phyloP scores from a whole-genome alignment of 1,140 invertebrate genomes.

The Heliconius nattereri region DNA sequence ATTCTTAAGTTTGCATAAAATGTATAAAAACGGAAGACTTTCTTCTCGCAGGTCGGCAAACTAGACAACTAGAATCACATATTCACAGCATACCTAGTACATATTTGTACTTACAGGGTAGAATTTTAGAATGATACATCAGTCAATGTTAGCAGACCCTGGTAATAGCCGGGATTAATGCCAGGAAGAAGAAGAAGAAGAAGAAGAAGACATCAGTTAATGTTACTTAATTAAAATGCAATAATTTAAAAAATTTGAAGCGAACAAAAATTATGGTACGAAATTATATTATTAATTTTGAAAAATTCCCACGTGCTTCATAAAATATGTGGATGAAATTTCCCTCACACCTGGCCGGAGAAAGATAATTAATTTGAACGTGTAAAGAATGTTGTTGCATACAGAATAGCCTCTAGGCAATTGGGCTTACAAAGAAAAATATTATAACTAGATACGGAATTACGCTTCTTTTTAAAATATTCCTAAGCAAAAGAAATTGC shows the following conservation, averaged over 20 bases:
- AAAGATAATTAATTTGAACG: conserved; percentile 48
- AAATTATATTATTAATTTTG: background rate
- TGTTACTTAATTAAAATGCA: background rate
- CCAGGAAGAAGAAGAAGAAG: too few relatives aligned
- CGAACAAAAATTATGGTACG: background rate
- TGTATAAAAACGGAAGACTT: too few relatives aligned
- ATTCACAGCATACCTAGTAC: too few relatives aligned
- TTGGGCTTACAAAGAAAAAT: conserved; percentile 14
- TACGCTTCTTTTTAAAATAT: background rate
- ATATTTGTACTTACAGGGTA: too few relatives aligned
- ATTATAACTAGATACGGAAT: background rate
- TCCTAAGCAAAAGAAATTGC: too few relatives aligned
- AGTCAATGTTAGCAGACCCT: too few relatives aligned
- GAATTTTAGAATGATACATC: too few relatives aligned
- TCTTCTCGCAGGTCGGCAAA: too few relatives aligned
- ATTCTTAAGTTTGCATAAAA: too few relatives aligned
- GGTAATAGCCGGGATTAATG: too few relatives aligned
- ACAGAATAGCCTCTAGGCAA: conserved; percentile 22
- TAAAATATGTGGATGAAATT: conserved; percentile 41
- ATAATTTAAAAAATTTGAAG: background rate
- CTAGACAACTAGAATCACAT: too few relatives aligned
- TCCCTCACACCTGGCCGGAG: conserved; percentile 38
- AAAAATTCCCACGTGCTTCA: conserved; percentile 23
- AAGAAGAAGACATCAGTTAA: too few relatives aligned
- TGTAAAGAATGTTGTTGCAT: conserved; percentile 39